Percentiles rank a stretch among this genome's conserved stretches.
Evolutionary conservation across 2,888 invertebrate genomes (phyloP).

Genomic region (Cabera pusaria): DNA sequence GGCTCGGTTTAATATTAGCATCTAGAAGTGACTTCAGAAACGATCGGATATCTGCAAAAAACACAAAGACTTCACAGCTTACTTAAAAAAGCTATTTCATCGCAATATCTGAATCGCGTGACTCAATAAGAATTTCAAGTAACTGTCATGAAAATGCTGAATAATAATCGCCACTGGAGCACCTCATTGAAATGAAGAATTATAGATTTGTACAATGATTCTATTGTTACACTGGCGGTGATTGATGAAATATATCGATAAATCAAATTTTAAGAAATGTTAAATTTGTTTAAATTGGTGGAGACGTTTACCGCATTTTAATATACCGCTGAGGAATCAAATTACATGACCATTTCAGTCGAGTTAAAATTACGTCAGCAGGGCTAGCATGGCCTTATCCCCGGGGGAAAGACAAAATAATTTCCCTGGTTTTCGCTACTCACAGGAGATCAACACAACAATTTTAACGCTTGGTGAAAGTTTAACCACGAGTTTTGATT

Average conservation of each 20-base stretch:
- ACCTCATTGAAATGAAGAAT: slow-evolving; percentile 52
- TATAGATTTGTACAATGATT: slow-evolving; percentile 60
- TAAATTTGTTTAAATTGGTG: slow-evolving; percentile 31
- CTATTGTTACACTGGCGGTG: slow-evolving; percentile 44
- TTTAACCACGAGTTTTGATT: too few relatives aligned
- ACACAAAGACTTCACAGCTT: slow-evolving; percentile 33
- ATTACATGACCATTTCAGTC: slow-evolving; percentile 18
- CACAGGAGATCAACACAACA: too few relatives aligned
- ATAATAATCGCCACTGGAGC: slow-evolving; percentile 37
- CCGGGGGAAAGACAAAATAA: too few relatives aligned
- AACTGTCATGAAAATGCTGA: slow-evolving; percentile 37
- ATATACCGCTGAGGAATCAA: slow-evolving; percentile 18
- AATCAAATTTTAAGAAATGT: slow-evolving; percentile 43
- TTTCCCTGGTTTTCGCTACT: too few relatives aligned
- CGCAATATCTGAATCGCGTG: slow-evolving; percentile 24
- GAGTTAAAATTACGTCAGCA: slow-evolving; percentile 19
- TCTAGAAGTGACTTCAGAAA: slow-evolving; percentile 35
- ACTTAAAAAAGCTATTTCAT: slow-evolving; percentile 27
- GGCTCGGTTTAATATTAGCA: slow-evolving; percentile 49
- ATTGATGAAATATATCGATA: slow-evolving; percentile 44
- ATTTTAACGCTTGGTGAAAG: too few relatives aligned
- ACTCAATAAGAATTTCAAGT: slow-evolving; percentile 35
- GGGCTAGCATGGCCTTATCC: too few relatives aligned
- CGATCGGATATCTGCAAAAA: slow-evolving; percentile 36
- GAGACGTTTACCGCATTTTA: slow-evolving; percentile 24